These are phyloP conservation scores for Sphinx pinastri DNA, from an alignment of 2,888 invertebrate genomes.

Conservation along the genomic window DNA sequence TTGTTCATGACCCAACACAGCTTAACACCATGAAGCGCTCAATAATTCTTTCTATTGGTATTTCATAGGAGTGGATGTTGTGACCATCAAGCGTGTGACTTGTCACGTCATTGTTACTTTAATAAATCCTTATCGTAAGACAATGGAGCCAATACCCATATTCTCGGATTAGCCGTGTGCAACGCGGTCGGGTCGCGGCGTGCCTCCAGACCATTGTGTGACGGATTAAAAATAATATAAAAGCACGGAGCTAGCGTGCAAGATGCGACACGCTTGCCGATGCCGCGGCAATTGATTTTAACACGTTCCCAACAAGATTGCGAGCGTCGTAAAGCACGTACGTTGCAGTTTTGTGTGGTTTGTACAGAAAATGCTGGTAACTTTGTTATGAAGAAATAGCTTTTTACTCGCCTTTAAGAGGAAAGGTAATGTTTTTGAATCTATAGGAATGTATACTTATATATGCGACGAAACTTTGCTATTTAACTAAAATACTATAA, in stretches of 20 bases:
- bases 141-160: slow-evolving; percentile 36
- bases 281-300: slow-evolving; percentile 19
- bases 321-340: slow-evolving; percentile 2
- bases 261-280: slow-evolving; percentile 11
- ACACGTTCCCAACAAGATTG: slow-evolving; percentile 15
- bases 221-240: slow-evolving; percentile 65
- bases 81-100: too few species aligned
- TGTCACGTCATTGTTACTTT: too few species aligned
- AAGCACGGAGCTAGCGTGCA: slow-evolving; percentile 19
- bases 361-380: neutral
- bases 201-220: slow-evolving; percentile 50
- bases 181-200: slow-evolving; percentile 41
- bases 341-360: neutral
- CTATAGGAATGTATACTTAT: neutral
- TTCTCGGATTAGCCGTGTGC: slow-evolving; percentile 60
- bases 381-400: neutral
- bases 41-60: too few species aligned
- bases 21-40: too few species aligned
- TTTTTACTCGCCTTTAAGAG: neutral
- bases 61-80: too few species aligned
- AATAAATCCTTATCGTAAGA: neutral
- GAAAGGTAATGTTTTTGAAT: neutral
- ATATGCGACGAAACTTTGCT: too few species aligned
- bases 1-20: too few species aligned
- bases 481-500: too few species aligned